A percentile compares a stretch with the other conserved stretches of the same genome.
phyloP scores from a whole-genome alignment of 2,113 vertebrate species.

The Uria aalge region DNA sequence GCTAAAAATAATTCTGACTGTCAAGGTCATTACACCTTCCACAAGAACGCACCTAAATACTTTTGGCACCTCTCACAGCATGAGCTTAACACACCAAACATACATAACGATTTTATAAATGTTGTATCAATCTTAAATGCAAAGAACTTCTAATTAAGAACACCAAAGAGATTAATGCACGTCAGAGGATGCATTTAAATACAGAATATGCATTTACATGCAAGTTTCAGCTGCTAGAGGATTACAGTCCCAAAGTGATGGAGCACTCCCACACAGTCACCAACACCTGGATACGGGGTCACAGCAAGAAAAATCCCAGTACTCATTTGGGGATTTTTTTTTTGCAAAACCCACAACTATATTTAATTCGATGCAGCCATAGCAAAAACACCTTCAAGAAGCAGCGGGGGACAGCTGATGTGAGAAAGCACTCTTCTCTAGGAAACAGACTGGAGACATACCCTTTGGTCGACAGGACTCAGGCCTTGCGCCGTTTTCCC shows the following conservation, averaged over 20 bases:
- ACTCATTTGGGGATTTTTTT: neutral
- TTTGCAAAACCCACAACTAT: neutral
- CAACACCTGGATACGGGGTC: neutral
- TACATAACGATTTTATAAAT: neutral
- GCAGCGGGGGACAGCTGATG: neutral
- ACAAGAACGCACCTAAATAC: neutral
- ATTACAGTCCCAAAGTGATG: neutral
- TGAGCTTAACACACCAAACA: neutral
- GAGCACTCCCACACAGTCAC: neutral
- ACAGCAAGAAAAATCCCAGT: neutral
- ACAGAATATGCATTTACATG: neutral
- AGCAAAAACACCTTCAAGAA: neutral
- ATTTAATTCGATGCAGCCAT: neutral
- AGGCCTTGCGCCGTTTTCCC: conserved; percentile 83
- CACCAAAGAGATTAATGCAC: neutral
- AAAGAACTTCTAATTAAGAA: neutral
- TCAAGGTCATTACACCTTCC: neutral
- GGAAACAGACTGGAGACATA: conserved; percentile 59
- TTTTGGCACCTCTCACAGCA: neutral
- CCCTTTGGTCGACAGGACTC: conserved; percentile 92
- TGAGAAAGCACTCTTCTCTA: neutral
- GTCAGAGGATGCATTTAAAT: neutral
- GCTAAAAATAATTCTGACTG: neutral
- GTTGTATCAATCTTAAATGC: neutral
- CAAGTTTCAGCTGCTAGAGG: neutral